A percentile compares a stretch with the other conserved stretches of the same genome.
Conservation (phyloP, 2,797 vertebrate species). For the Tympanoctomys barrerae region DNA sequence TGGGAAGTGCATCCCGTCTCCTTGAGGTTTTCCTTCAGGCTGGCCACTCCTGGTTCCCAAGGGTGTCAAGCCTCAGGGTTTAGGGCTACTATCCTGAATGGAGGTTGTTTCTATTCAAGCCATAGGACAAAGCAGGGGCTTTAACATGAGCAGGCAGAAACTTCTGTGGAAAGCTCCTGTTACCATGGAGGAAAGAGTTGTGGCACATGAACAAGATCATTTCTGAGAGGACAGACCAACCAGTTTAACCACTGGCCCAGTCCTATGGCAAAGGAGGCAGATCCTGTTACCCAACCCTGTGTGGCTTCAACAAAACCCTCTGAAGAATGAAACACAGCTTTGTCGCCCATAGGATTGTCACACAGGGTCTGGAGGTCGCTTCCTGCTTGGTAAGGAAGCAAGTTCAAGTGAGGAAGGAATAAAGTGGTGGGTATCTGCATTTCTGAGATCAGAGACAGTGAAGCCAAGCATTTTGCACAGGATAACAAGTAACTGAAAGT, state of each 20-base stretch:
- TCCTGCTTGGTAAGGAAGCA: not conserved
- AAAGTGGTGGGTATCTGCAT: not conserved
- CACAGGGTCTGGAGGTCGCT: accelerated
- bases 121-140: not conserved
- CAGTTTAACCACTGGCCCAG: not conserved
- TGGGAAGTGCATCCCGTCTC: not conserved
- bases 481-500: not conserved
- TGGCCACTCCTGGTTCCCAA: not conserved
- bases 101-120: not conserved
- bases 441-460: not conserved
- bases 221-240: not conserved
- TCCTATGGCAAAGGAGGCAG: not conserved
- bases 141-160: not conserved
- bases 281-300: too few species aligned
- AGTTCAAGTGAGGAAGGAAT: not conserved
- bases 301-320: not conserved
- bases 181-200: not conserved
- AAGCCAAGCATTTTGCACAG: not conserved
- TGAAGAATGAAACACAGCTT: not conserved
- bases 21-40: not conserved
- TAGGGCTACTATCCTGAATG: not conserved
- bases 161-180: not conserved
- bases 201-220: not conserved
- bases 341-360: not conserved
- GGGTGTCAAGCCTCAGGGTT: not conserved